A percentile compares a stretch with the other conserved stretches of the same genome.
These are phyloP conservation scores for Diorhabda elongata DNA, from an alignment of 1,140 invertebrate species.

Conservation along the genomic window DNA sequence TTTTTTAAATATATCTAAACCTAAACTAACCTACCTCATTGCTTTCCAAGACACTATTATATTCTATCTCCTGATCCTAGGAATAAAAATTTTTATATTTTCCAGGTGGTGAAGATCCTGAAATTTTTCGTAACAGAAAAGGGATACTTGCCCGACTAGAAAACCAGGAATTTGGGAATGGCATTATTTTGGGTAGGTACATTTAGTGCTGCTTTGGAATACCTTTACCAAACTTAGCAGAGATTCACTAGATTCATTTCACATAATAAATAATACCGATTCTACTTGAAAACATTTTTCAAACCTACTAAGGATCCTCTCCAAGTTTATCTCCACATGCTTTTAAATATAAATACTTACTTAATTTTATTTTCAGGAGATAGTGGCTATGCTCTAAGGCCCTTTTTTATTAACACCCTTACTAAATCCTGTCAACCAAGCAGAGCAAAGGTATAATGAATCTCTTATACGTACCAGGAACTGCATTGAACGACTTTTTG, in stretches of 20 bases:
- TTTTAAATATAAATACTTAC: too few species aligned
- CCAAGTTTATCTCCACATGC: too few species aligned
- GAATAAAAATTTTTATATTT: not conserved
- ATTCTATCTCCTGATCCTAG: not conserved
- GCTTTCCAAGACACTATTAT: not conserved
- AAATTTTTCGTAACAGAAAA: slow-evolving; percentile 43
- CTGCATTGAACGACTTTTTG: slow-evolving; percentile 46
- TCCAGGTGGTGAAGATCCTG: slow-evolving; percentile 24
- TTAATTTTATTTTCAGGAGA: slow-evolving; percentile 30
- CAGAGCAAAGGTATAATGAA: slow-evolving; percentile 43
- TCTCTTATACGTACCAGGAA: slow-evolving; percentile 47
- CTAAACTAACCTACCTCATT: not conserved
- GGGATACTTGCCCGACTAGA: slow-evolving; percentile 15
- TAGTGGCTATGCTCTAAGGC: slow-evolving; percentile 36
- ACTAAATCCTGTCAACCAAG: slow-evolving; percentile 20
- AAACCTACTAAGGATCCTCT: too few species aligned
- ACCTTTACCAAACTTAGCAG: too few species aligned
- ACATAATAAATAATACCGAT: too few species aligned
- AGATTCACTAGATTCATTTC: too few species aligned
- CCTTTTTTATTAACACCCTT: slow-evolving; percentile 40
- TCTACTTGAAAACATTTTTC: too few species aligned
- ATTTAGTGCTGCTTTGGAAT: too few species aligned
- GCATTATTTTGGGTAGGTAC: too few species aligned
- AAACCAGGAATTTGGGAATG: too few species aligned
- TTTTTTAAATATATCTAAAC: too few species aligned